Evolutionary conservation across 1,140 invertebrate species (phyloP).

Genomic region (Zaprionus taronus): DNA sequence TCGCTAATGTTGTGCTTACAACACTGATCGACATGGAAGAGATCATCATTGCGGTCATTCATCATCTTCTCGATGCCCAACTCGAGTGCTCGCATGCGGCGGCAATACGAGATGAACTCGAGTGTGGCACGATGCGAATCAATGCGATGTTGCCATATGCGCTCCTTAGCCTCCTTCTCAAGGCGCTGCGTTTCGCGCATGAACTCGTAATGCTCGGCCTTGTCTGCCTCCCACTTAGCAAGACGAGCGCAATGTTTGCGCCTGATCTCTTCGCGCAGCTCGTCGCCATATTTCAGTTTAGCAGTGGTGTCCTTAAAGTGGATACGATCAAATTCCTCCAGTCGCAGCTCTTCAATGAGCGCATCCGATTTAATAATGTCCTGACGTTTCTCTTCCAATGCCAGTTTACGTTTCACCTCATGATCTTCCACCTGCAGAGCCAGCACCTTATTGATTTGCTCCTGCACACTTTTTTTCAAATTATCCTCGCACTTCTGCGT

Average conservation of each 20-base stretch:
- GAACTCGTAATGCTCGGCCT: constrained; percentile 62
- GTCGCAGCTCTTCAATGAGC: constrained; percentile 67
- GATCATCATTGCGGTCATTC: constrained; percentile 69
- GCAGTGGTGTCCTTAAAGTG: constrained; percentile 8
- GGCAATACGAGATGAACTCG: constrained; percentile 68
- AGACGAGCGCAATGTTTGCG: constrained; percentile 31
- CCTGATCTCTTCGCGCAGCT: constrained; percentile 61
- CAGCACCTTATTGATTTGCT: constrained; percentile 51
- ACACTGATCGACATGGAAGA: constrained; percentile 65
- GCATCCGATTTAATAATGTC: constrained; percentile 50
- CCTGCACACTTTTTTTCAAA: constrained; percentile 43
- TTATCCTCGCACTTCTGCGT: constrained; percentile 38
- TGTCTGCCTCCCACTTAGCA: constrained; percentile 46
- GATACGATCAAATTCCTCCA: constrained; percentile 63
- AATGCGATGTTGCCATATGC: constrained; percentile 42
- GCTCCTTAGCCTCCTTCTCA: constrained; percentile 49
- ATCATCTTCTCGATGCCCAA: constrained; percentile 67
- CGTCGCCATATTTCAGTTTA: constrained; percentile 54
- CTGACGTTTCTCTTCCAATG: constrained; percentile 39
- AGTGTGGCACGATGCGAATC: constrained; percentile 60
- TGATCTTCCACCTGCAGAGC: constrained; percentile 56
- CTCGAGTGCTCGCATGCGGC: constrained; percentile 66
- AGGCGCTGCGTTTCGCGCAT: constrained; percentile 54
- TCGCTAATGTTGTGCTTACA: constrained; percentile 68
- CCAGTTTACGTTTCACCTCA: constrained; percentile 44